These are phyloP conservation scores for Cossypha heuglini DNA, from an alignment of 2,797 vertebrate species.

Conservation along the genomic window DNA sequence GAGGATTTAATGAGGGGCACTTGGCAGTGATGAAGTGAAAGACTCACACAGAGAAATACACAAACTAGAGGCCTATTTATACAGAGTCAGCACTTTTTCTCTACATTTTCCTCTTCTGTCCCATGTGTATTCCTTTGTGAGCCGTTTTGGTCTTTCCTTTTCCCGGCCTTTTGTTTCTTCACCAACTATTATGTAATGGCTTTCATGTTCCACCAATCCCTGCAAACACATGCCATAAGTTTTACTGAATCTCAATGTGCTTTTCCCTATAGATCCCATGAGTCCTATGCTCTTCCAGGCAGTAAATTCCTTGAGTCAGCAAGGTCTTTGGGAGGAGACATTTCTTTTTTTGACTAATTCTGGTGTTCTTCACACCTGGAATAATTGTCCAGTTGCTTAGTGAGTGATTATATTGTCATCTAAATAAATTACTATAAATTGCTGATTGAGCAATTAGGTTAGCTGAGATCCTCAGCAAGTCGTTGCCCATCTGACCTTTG, in stretches of 20 bases:
- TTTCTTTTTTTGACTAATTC: background rate
- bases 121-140: too few relatives aligned
- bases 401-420: background rate
- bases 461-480: background rate
- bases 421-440: background rate
- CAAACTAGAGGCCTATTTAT: background rate
- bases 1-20: background rate
- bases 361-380: background rate
- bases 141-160: too few relatives aligned
- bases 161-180: background rate
- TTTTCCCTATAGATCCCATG: background rate
- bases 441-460: background rate
- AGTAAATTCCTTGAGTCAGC: background rate
- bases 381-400: background rate
- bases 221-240: accelerated
- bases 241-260: background rate
- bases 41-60: background rate
- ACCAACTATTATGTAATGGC: background rate
- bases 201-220: background rate
- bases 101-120: too few relatives aligned
- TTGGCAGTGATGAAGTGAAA: background rate
- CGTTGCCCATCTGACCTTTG: background rate
- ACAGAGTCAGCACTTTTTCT: background rate
- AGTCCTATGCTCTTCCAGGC: background rate
- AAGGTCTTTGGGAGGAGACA: background rate